phyloP scores from a whole-genome alignment of 35 echinoderm and acorn worm species.

The Strongylocentrotus purpuratus region DNA sequence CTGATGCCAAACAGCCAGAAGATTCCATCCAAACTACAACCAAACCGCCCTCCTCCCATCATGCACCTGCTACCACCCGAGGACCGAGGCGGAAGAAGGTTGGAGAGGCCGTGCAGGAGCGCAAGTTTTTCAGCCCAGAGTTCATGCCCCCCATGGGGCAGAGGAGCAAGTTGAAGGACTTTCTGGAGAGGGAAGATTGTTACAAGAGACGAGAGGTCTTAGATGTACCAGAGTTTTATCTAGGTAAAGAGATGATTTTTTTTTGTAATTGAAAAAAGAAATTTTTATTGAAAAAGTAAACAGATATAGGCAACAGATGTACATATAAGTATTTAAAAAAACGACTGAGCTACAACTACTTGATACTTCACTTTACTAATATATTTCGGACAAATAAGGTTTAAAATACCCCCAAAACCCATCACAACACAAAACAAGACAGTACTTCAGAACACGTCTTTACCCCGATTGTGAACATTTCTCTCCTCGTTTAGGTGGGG shows the following conservation, averaged over 20 bases:
- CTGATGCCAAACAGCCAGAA: neutral
- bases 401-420: too few relatives aligned
- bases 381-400: too few relatives aligned
- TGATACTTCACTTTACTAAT: too few relatives aligned
- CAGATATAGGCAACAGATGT: too few relatives aligned
- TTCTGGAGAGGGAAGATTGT: slow-evolving; percentile 86
- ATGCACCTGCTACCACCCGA: neutral
- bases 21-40: neutral
- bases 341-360: too few relatives aligned
- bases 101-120: slow-evolving; percentile 1
- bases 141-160: slow-evolving; percentile 80
- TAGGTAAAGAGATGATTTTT: slow-evolving; percentile 59
- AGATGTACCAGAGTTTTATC: slow-evolving; percentile 96
- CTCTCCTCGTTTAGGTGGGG: too few relatives aligned
- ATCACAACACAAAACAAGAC: too few relatives aligned
- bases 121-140: slow-evolving; percentile 77
- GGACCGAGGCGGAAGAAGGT: slow-evolving; percentile 46
- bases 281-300: too few relatives aligned
- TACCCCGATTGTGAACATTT: too few relatives aligned
- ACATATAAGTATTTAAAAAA: too few relatives aligned
- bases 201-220: slow-evolving; percentile 77
- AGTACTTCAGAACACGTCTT: too few relatives aligned
- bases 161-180: slow-evolving; percentile 75
- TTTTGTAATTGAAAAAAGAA: too few relatives aligned
- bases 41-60: neutral